A percentile compares a stretch with the other conserved stretches of the same genome.
These are phyloP conservation scores for Callocephalon fimbriatum DNA, from an alignment of 2,113 vertebrate genomes.

Conservation along the genomic window DNA sequence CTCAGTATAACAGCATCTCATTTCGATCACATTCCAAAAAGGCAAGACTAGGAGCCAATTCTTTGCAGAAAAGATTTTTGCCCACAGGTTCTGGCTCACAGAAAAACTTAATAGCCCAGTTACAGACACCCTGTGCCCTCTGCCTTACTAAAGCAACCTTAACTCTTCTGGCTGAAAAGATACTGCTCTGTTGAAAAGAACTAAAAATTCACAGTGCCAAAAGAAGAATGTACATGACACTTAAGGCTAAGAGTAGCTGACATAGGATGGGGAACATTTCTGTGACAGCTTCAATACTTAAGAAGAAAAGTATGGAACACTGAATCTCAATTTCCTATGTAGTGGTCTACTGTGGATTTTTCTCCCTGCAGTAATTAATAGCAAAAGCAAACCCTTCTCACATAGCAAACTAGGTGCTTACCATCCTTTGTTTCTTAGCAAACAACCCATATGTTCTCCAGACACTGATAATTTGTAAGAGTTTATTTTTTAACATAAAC, in stretches of 20 bases:
- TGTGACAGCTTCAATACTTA: neutral
- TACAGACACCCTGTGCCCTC: neutral
- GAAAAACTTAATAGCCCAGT: neutral
- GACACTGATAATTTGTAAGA: neutral
- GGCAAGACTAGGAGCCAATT: neutral
- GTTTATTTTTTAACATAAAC: constrained; percentile 15
- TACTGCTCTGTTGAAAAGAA: neutral
- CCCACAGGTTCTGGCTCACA: neutral
- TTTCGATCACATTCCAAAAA: neutral
- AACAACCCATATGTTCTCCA: neutral
- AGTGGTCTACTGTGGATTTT: neutral
- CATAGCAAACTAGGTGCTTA: neutral
- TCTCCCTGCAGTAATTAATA: neutral
- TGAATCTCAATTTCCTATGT: neutral
- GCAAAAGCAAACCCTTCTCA: neutral
- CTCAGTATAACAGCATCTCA: neutral
- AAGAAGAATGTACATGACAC: neutral
- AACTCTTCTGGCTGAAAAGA: neutral
- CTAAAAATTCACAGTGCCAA: neutral
- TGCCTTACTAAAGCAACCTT: neutral
- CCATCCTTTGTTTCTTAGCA: neutral
- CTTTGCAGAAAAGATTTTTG: neutral
- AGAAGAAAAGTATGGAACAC: neutral
- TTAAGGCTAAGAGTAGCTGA: neutral
- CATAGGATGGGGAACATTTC: neutral